Percentiles rank a stretch among this genome's conserved stretches.
phyloP scores from a whole-genome alignment of 2,113 vertebrate genomes.

The Heterocephalus glaber region DNA sequence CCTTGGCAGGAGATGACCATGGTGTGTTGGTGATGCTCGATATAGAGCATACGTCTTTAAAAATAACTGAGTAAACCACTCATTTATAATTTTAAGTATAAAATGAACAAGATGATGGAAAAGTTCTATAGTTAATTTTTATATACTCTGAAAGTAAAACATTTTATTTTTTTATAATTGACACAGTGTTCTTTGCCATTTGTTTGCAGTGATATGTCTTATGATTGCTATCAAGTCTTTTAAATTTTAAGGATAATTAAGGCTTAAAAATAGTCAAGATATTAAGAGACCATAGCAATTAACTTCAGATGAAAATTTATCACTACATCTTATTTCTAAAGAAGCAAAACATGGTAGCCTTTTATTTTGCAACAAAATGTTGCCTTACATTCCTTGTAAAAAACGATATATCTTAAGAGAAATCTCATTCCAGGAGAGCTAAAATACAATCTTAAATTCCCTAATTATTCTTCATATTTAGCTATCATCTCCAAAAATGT shows the following conservation, averaged over 20 bases:
- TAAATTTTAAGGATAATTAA: background rate
- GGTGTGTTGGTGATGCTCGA: background rate
- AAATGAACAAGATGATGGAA: background rate
- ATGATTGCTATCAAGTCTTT: background rate
- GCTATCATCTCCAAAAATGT: background rate
- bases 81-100: background rate
- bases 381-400: background rate
- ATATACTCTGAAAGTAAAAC: background rate
- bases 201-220: background rate
- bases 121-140: background rate
- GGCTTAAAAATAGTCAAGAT: background rate
- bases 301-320: conserved; percentile 11
- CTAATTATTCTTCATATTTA: background rate
- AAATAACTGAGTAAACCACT: background rate
- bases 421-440: background rate
- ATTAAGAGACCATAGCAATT: background rate
- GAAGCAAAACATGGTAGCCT: background rate
- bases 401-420: background rate
- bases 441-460: background rate
- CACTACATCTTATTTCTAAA: background rate
- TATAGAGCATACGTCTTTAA: background rate
- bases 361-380: background rate
- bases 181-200: background rate
- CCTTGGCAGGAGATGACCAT: background rate
- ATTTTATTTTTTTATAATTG: background rate